Evolutionary conservation across 2,797 vertebrate species (phyloP).

Genomic region (Sebastes aleutianus): DNA sequence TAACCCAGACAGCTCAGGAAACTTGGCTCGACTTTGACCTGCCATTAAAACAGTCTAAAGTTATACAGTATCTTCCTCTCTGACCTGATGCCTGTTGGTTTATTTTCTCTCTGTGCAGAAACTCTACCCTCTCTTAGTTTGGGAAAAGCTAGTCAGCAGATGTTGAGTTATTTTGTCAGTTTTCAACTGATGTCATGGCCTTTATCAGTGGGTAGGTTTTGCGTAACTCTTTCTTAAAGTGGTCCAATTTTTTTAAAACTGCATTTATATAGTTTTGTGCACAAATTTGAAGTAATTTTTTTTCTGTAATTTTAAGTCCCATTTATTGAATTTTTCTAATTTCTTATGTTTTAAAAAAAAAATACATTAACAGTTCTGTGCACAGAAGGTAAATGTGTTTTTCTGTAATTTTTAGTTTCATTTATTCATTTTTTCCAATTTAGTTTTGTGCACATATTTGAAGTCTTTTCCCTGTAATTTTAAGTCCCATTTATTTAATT

Average conservation of each 20-base stretch:
- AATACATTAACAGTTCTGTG: neutral
- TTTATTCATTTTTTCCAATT: no score
- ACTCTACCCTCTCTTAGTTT: neutral
- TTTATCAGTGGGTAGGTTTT: neutral
- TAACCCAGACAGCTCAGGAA: slow-evolving; percentile 38
- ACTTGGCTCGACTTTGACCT: slow-evolving; percentile 27
- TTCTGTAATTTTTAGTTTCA: no score
- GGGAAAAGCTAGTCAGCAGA: neutral
- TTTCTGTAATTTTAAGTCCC: no score
- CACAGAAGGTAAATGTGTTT: neutral
- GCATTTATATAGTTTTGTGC: neutral
- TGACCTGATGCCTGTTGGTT: neutral
- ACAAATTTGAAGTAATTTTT: neutral
- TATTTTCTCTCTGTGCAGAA: neutral
- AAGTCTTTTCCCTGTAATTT: neutral
- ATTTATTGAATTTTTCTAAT: no score
- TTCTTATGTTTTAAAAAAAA: neutral
- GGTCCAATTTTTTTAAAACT: neutral
- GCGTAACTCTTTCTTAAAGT: neutral
- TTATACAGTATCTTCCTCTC: neutral
- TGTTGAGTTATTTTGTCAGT: neutral
- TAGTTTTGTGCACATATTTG: neutral
- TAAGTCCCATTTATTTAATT: no score
- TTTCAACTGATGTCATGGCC: neutral
- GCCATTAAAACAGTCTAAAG: slow-evolving; percentile 26